These are phyloP conservation scores for Drosophila mulleri DNA, from an alignment of 2,888 invertebrate genomes.

Conservation along the genomic window DNA sequence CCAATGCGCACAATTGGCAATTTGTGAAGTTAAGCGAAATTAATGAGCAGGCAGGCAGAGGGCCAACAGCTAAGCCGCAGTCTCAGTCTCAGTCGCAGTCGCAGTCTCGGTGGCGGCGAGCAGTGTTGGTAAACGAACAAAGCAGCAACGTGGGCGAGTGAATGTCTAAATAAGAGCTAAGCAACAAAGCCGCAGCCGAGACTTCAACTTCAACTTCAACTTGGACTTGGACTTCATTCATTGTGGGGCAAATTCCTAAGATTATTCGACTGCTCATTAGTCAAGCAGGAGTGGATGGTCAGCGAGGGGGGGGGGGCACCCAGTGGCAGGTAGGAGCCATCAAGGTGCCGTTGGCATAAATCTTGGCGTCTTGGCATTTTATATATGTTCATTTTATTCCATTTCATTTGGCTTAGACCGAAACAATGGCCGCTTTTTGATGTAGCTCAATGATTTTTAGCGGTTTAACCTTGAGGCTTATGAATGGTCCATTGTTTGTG, in stretches of 20 bases:
- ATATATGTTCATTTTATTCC: constrained; percentile 40
- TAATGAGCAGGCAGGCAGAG: constrained; percentile 63
- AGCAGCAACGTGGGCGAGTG: constrained; percentile 17
- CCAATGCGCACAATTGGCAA: constrained; percentile 80
- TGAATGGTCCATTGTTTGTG: constrained; percentile 69
- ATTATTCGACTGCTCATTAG: constrained; percentile 66
- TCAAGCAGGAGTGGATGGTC: constrained; percentile 47
- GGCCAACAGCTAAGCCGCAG: constrained; percentile 23
- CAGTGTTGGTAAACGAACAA: constrained; percentile 39
- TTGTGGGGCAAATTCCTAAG: constrained; percentile 36
- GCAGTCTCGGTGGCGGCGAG: not conserved
- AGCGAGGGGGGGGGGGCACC: not conserved
- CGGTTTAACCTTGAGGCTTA: constrained; percentile 74
- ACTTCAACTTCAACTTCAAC: constrained; percentile 5
- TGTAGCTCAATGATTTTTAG: constrained; percentile 78
- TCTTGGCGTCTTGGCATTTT: constrained; percentile 57
- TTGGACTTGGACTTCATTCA: constrained; percentile 7
- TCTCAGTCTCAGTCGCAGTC: constrained; percentile 7
- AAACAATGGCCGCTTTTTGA: constrained; percentile 70
- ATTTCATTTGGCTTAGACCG: constrained; percentile 64
- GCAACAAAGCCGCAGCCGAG: constrained; percentile 13
- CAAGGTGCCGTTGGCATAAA: constrained; percentile 77
- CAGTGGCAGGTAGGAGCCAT: constrained; percentile 20
- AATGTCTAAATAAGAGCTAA: constrained; percentile 60
- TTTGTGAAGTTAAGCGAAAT: constrained; percentile 82